Base-by-base conservation (phyloP, 2,888 invertebrate genomes). In the Oasisia sp. region DNA sequence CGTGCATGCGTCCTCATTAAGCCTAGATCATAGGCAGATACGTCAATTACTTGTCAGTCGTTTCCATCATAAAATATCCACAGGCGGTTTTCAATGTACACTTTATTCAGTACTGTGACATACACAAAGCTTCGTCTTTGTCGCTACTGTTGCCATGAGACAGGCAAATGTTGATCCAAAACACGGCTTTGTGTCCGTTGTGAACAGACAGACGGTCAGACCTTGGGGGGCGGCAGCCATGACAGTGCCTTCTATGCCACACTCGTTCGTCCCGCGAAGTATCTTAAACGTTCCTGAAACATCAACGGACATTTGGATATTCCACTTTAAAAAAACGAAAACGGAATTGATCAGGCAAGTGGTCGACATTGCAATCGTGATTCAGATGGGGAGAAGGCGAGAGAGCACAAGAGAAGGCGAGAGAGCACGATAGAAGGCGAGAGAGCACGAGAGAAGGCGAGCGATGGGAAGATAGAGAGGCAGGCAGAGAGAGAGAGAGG, bases 251-350 rank as follows among this genome's bases (percentile, higher is more conserved):
- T 96, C 96, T 93, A 97, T 97, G 32, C 97, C 97, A 94, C 97
- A 97, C 93, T 97, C 97, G 94, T 97, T 97, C 93, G 97, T 96
- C 4, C 99, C 99, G 93, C 98, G 97, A 32, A 98, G 96, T 94
- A 99, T 98, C 96, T 98, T 98, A 97, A 99, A 98, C 96, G 97
- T 98, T 7, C 98, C 98, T 95, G 97, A 92, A 95, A 94, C 92
- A 92, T 12, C 32, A 92, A 32, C 32, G 90, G 32, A 44, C 3
- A 90, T n/a, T 8, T 8, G 90, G 32, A 44, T 0, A 90, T n/a
- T 8, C 7, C 14, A n/a, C 44, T 32, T 27, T 27, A 27, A 5
- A 32, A 1, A 32, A 5, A 12, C 90, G 14, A 90, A 44, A 89
- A 89, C 9, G 89, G 19, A 32, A 50, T 12, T 50, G 50, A 12